Conservation (phyloP, 1,140 invertebrate species). For the Coenobita brevimanus region DNA sequence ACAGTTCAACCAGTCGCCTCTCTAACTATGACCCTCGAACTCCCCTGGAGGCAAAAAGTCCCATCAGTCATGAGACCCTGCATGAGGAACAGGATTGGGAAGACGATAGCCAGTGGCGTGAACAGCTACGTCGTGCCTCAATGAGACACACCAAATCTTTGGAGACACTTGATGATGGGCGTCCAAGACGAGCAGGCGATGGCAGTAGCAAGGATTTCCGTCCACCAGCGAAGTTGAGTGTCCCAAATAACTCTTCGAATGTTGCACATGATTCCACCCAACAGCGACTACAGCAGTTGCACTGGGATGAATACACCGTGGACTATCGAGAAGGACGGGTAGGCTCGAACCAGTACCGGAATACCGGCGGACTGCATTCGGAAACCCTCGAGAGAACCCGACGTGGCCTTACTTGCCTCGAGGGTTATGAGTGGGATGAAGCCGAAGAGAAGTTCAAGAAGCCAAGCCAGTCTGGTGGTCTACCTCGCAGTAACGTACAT, state of each 20-base stretch:
- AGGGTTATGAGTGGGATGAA: conserved; percentile 75
- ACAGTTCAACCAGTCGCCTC: conserved; percentile 56
- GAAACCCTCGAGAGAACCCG: conserved; percentile 71
- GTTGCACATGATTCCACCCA: conserved; percentile 13
- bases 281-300: conserved; percentile 71
- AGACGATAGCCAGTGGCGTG: conserved; percentile 86
- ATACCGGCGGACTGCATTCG: conserved; percentile 71
- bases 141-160: conserved; percentile 81
- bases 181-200: conserved; percentile 57
- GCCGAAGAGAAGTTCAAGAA: conserved; percentile 72
- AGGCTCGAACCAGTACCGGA: conserved; percentile 39
- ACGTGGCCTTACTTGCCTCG: conserved; percentile 71
- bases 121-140: conserved; percentile 84
- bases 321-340: conserved; percentile 66
- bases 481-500: conserved; percentile 38
- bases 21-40: conserved; percentile 34
- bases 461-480: conserved; percentile 26
- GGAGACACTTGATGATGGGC: conserved; percentile 69
- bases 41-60: conserved; percentile 24
- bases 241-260: conserved; percentile 63
- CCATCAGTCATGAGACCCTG: conserved; percentile 28
- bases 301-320: conserved; percentile 71
- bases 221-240: conserved; percentile 78
- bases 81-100: conserved; percentile 83
- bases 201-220: conserved; percentile 60